Percentiles rank a stretch among this genome's conserved stretches.
Evolutionary conservation across 1,140 invertebrate species (phyloP).

Genomic region (Sweltsa coloradensis): DNA sequence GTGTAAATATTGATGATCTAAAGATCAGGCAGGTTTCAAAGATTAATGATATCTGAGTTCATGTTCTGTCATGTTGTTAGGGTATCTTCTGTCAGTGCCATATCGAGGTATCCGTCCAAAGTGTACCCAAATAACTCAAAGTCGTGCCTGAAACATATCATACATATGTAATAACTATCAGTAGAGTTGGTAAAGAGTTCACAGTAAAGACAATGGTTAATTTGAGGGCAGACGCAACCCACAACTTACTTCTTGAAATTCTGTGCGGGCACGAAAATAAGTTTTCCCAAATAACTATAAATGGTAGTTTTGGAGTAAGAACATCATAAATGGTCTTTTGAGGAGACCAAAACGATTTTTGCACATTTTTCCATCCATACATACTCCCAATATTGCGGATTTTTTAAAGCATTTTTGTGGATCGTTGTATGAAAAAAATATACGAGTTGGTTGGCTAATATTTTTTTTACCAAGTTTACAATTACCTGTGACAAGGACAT

Average conservation of each 20-base stretch:
- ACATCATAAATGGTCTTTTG: background rate
- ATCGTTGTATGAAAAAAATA: too few relatives aligned
- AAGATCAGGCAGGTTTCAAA: background rate
- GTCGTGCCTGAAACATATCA: slow-evolving; percentile 50
- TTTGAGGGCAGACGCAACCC: background rate
- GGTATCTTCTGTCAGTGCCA: background rate
- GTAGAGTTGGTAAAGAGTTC: too few relatives aligned
- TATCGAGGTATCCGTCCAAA: slow-evolving; percentile 53
- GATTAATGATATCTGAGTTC: background rate
- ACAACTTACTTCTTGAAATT: slow-evolving; percentile 1
- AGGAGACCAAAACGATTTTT: too few relatives aligned
- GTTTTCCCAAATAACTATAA: background rate
- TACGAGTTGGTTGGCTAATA: too few relatives aligned
- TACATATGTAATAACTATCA: too few relatives aligned
- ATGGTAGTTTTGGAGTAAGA: background rate
- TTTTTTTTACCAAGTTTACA: too few relatives aligned
- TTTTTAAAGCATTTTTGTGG: too few relatives aligned
- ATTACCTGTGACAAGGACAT: too few relatives aligned
- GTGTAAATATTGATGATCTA: background rate
- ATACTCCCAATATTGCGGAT: too few relatives aligned
- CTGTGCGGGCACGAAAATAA: background rate
- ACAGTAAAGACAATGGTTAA: background rate
- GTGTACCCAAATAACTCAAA: slow-evolving; percentile 76
- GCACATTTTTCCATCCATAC: too few relatives aligned
- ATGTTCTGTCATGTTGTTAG: background rate